Base-by-base conservation (phyloP, 1,140 invertebrate species). In the Holotrichia oblita region DNA sequence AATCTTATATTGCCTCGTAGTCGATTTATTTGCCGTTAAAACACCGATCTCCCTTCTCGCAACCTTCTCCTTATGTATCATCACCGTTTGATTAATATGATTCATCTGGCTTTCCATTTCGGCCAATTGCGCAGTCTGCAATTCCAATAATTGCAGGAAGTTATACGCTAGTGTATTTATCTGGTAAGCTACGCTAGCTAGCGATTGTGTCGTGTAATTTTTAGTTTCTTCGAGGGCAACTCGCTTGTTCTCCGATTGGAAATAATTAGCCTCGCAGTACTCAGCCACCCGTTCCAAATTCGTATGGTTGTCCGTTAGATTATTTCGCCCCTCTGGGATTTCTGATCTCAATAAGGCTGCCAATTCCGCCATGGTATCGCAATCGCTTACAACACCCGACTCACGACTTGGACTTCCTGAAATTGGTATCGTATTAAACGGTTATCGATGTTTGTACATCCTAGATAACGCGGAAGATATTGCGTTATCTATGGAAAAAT, bases 11-110 rank as follows among this genome's bases (percentile, higher is more conserved):
- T 98, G 97, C 61, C 98, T 91, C 59, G 93, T 94, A 0, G 95
- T 95, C 72, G 94, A 94, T 89, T 99, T 99, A 81, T 98, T 99
- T 0, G 97, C 96, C 8, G 98, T 99, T 4, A 98, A 85, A 7
- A 97, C 95, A 22, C 98, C 98, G 84, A 99, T 99, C 88, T 99
- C 98, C 80, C 98, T 88, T 79, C 98, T 88, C 0, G 98, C 98
- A 2, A 99, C 97, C 88, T 99, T 99, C 87, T 99, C 98, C 86
- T 99, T 99, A 84, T 99, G 98, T 83, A 99, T 99, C 89, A 96
- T 95, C 7, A 99, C 97, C 77, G 97, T 98, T 89, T 99, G 97
- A 42, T 95, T 93, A 78, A 98, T 97, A 85, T 98, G 96, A 87
- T 97, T 97, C 91, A 98, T 96, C 86, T 98, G 95, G 81, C 95